Conservation (phyloP, 2,797 vertebrate species). For the Menidia menidia region DNA sequence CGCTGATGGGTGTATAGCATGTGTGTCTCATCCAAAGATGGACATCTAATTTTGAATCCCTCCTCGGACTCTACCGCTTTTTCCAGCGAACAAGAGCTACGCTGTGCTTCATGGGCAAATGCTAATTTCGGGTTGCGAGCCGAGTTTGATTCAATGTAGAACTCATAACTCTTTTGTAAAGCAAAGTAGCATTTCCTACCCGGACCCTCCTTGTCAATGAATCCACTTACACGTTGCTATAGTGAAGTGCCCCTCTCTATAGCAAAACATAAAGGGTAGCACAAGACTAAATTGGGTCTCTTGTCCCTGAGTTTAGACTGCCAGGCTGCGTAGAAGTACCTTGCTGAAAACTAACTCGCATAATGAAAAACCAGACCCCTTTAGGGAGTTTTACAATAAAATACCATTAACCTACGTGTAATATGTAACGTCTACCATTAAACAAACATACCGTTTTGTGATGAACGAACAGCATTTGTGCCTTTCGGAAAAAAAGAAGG, state of each 20-base stretch:
- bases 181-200: background rate
- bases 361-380: fast-evolving
- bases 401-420: fast-evolving
- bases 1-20: background rate
- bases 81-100: background rate
- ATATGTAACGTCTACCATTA: fast-evolving
- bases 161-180: background rate
- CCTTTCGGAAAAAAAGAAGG: background rate
- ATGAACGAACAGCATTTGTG: fast-evolving
- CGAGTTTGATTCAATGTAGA: background rate
- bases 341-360: fast-evolving
- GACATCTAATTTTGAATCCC: background rate
- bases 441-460: background rate
- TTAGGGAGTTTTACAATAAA: background rate
- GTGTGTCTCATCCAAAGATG: too few species aligned
- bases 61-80: background rate
- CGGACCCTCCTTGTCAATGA: background rate
- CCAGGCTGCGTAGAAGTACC: too few species aligned
- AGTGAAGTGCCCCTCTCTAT: too few species aligned
- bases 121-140: fast-evolving
- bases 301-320: too few species aligned
- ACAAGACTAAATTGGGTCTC: too few species aligned
- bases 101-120: too few species aligned
- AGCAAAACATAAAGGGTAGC: too few species aligned
- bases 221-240: constrained; percentile 4